These are phyloP conservation scores for Catocala fraxini DNA, from an alignment of 2,888 invertebrate genomes.

Conservation along the genomic window DNA sequence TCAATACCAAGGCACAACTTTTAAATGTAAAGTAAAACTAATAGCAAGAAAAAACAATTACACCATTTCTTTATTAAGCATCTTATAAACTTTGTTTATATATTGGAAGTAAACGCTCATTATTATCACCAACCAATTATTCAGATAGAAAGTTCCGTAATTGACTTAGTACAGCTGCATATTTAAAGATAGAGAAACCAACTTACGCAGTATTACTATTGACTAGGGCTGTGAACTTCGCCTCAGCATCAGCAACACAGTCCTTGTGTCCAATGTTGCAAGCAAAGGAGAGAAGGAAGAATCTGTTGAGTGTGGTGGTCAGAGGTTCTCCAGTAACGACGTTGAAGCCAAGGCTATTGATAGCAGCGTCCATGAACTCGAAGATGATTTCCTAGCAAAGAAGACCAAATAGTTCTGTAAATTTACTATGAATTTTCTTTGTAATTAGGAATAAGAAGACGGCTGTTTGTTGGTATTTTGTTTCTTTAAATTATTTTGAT, in stretches of 20 bases:
- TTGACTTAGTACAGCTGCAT: too few relatives aligned
- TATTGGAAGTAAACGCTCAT: too few relatives aligned
- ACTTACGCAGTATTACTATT: constrained; percentile 54
- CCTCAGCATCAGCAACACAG: constrained; percentile 78
- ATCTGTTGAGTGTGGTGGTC: constrained; percentile 72
- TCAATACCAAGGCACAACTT: too few relatives aligned
- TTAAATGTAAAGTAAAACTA: too few relatives aligned
- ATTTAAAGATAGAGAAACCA: too few relatives aligned
- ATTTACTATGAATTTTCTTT: background rate
- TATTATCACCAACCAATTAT: too few relatives aligned
- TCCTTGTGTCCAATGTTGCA: constrained; percentile 88
- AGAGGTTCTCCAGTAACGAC: constrained; percentile 60
- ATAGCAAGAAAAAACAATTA: too few relatives aligned
- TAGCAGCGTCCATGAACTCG: constrained; percentile 64
- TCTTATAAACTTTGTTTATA: too few relatives aligned
- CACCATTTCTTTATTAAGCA: too few relatives aligned
- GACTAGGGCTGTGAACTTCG: constrained; percentile 62
- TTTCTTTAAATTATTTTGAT: too few relatives aligned
- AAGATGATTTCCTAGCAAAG: constrained; percentile 62
- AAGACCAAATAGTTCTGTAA: background rate
- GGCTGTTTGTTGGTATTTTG: too few relatives aligned
- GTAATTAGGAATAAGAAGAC: background rate
- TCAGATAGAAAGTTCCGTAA: too few relatives aligned
- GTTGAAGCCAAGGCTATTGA: constrained; percentile 68
- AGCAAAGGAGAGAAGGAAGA: constrained; percentile 87